Conservation (phyloP, 2,888 invertebrate species). For the Chymomyza fuscimana region DNA sequence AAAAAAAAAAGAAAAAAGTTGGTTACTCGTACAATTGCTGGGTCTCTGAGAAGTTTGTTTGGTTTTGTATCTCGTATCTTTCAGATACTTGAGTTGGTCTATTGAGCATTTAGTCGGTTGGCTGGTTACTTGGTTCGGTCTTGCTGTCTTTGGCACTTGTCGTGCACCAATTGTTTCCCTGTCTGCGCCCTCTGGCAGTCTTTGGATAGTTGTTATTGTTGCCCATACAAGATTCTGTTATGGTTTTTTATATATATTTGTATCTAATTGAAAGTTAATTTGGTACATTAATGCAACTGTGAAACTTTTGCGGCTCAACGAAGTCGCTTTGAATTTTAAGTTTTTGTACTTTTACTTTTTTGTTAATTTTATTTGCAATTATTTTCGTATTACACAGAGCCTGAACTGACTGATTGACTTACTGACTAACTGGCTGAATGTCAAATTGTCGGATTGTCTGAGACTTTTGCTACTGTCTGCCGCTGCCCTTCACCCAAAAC, state of each 20-base stretch:
- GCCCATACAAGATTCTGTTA: constrained; percentile 8
- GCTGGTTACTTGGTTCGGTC: neutral
- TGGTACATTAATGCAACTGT: constrained; percentile 58
- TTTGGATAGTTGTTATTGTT: neutral
- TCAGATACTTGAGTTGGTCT: neutral
- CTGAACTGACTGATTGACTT: neutral
- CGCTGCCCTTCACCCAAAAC: constrained; percentile 46
- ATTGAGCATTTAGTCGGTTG: neutral
- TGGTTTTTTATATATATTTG: constrained; percentile 28
- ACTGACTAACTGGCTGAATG: constrained; percentile 5
- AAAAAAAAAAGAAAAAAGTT: neutral
- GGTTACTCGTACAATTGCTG: neutral
- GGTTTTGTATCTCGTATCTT: neutral
- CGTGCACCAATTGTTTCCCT: constrained; percentile 4
- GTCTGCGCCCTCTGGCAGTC: neutral
- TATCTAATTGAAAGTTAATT: constrained; percentile 60
- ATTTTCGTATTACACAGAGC: constrained; percentile 2
- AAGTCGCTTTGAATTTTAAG: constrained; percentile 48
- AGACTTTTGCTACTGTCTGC: constrained; percentile 2
- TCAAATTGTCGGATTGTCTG: neutral
- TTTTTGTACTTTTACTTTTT: constrained; percentile 21
- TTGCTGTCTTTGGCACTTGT: neutral
- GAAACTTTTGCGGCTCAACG: constrained; percentile 44
- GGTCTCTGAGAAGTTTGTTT: constrained; percentile 8
- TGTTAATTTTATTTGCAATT: constrained; percentile 18